phyloP scores from a whole-genome alignment of 2,797 vertebrate genomes.

The Percopsis omiscomaycus region DNA sequence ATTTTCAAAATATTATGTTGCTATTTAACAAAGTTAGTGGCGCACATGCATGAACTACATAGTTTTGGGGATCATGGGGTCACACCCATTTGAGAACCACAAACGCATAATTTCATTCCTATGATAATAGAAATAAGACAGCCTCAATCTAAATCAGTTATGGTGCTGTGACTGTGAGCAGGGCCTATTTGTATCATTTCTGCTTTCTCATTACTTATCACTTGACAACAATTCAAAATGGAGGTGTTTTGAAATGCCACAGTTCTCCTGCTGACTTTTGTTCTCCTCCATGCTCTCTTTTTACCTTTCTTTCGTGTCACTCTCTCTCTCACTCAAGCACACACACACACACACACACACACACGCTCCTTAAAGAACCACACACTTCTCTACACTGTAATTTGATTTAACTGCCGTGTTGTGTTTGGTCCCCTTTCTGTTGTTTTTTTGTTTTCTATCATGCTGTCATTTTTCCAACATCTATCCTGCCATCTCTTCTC shows the following conservation, averaged over 20 bases:
- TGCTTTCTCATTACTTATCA: conserved; percentile 27
- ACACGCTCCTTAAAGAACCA: conserved; percentile 41
- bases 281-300: conserved; percentile 14
- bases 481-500: not conserved
- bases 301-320: conserved; percentile 2
- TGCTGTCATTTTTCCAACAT: not conserved
- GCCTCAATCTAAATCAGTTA: conserved; percentile 3
- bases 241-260: conserved; percentile 56
- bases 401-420: conserved; percentile 1
- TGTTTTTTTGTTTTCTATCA: not conserved
- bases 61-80: too few relatives aligned
- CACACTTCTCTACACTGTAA: conserved; percentile 44
- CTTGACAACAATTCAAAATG: conserved; percentile 52
- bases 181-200: conserved; percentile 18
- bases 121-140: too few relatives aligned
- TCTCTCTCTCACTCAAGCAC: conserved; percentile 10
- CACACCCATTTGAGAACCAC: too few relatives aligned
- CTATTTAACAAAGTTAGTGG: too few relatives aligned
- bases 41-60: too few relatives aligned
- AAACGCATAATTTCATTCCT: too few relatives aligned
- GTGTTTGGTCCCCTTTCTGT: not conserved
- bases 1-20: too few relatives aligned
- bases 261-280: conserved; percentile 49
- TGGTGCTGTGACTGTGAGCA: conserved; percentile 24
- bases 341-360: too few relatives aligned